Base-by-base conservation (phyloP, 2,888 invertebrate species). In the Ariolimax columbianus region DNA sequence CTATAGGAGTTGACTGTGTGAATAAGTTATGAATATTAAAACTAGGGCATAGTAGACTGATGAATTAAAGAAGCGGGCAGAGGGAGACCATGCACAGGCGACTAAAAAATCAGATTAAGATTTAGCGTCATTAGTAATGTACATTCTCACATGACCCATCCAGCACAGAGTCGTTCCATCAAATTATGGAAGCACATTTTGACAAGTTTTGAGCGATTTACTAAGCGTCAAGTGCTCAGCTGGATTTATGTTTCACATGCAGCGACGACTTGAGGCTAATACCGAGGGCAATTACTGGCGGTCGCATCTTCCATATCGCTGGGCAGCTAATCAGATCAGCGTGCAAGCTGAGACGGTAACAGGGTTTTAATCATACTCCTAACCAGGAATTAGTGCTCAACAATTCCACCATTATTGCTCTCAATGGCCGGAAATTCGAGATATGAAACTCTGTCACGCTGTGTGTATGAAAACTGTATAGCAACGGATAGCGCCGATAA, bases 301-400 rank as follows among this genome's bases (percentile, higher is more conserved):
- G 6, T 73, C n/a, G 30, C 1, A 73, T 73, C 40, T 73, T 73
- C 73, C 73, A 73, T n/a, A 26, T n/a, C 43, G 73, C 11, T 43
- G 17, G n/a, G 43, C 43, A 43, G 73, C 73, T 73, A 73, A 73
- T 73, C 73, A 47, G 23, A 73, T 73, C 43, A 73, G n/a, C 6
- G 73, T 14, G 1, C 30, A 11, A n/a, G 43, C 73, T 11, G 9
- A n/a, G 73, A 23, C 19, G 77, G 51, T 77, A 55, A 55, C 51
- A 9, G 77, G 55, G 36, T 36, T 73, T 47, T 55, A 77, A 77
- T 55, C 19, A 55, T 17, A 17, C 36, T 77, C 55, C 36, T 55
- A 36, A 55, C 36, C 26, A 17, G 51, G 51, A 51, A 51, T 55
- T 51, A 55, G 55, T 36, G 23, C 77, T 36, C 30, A 55, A 36